Evolutionary conservation across 2,888 invertebrate genomes (phyloP).

Genomic region (Acheta domesticus): DNA sequence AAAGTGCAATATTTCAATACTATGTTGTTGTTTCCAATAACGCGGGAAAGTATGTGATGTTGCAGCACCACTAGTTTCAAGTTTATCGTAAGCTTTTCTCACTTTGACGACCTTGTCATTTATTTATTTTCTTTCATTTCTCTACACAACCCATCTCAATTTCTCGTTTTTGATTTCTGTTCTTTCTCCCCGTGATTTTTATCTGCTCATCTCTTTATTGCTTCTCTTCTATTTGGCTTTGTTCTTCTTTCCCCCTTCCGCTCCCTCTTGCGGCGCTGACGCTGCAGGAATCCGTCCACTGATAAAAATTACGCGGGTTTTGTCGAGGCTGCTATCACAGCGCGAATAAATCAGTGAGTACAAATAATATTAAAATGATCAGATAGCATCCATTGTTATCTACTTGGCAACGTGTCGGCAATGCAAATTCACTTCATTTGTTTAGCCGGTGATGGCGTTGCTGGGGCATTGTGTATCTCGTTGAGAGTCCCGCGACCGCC

Average conservation of each 20-base stretch:
- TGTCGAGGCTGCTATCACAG: neutral
- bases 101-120: no score
- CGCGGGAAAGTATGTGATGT: no score
- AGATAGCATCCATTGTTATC: neutral
- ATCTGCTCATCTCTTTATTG: neutral
- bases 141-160: no score
- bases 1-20: no score
- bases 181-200: no score
- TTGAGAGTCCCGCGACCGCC: no score
- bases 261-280: neutral
- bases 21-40: no score
- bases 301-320: neutral
- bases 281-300: neutral
- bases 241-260: neutral
- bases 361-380: conserved; percentile 18
- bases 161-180: no score
- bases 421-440: conserved; percentile 11
- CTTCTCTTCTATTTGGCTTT: neutral
- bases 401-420: neutral
- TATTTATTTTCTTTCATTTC: no score
- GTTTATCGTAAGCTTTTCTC: no score
- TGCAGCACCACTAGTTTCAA: no score
- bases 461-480: neutral
- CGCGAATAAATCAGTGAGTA: neutral
- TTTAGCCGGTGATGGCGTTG: neutral